Evolutionary conservation across 2,113 vertebrate species (phyloP), one percentile per base, ranked within the genome.

Genomic region (Pardalotus punctatus): DNA sequence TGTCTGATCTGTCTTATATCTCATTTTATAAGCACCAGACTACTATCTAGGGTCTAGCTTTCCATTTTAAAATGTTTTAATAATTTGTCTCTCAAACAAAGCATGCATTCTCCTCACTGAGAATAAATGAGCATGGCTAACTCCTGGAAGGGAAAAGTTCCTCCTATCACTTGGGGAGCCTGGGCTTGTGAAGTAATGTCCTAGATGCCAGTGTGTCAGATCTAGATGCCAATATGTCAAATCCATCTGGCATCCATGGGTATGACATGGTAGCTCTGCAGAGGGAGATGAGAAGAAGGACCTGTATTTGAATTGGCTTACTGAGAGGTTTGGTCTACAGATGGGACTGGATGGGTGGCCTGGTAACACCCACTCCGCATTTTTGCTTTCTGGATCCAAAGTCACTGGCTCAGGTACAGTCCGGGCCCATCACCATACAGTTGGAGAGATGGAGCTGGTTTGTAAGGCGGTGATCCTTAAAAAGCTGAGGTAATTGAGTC

Each of bases 21-120:
- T 0, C 33, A 25, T 65, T 76, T 70, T 74, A 45, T 47, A 79
- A 56, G 40, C 10, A 57, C 9, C 0, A 9, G 15, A 81, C 10
- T 51, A 28, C 11, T 70, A 33, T 31, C 35, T 51, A 10, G 8
- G 5, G 10, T 67, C 11, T 66, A 79, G 6, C 4, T 17, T 89
- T 89, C 47, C 0, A 3, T 81, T 86, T 93, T 14, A 42, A 86
- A 73, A 61, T 58, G 10, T 67, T 89, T 78, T 60, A 35, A 29
- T 54, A 27, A 8, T 70, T 81, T 53, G 10, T 50, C 47, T 87
- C 10, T 66, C 29, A 60, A 47, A 51, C 2, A 74, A 81, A 81
- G 62, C 9, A 14, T 24, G 13, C 13, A 42, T 40, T 58, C 8
- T 70, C 23, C 36, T 66, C 33, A 48, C 11, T 0, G 0, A 58